These are phyloP conservation scores for Drosophila histrio DNA, from an alignment of 2,888 invertebrate species.

Conservation along the genomic window DNA sequence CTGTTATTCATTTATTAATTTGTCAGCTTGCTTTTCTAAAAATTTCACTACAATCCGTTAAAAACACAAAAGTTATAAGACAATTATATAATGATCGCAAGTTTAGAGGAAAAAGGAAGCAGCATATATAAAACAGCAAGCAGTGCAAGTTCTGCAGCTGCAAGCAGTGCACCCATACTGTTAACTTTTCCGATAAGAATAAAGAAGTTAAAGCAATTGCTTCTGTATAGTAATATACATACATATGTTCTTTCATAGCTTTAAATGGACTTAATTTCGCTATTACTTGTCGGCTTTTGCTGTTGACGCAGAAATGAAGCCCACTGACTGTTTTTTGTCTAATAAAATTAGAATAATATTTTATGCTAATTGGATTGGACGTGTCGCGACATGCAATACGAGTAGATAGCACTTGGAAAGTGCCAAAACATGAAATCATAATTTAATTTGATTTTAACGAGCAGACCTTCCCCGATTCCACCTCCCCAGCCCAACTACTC, in stretches of 20 bases:
- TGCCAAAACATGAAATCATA: constrained; percentile 76
- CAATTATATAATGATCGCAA: background rate
- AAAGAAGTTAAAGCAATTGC: background rate
- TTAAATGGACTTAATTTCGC: background rate
- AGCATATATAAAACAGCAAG: background rate
- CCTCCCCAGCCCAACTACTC: background rate
- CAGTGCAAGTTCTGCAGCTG: background rate
- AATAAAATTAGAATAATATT: constrained; percentile 61
- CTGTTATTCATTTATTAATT: no score
- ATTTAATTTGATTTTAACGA: constrained; percentile 66
- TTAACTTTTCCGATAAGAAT: background rate
- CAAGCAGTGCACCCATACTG: background rate
- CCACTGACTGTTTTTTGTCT: constrained; percentile 53
- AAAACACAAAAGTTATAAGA: background rate
- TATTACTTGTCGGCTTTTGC: constrained; percentile 8
- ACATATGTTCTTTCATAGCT: background rate
- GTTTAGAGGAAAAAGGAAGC: background rate
- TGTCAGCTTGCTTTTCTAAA: no score
- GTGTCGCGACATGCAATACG: constrained; percentile 46
- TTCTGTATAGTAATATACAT: background rate
- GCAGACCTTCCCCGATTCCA: background rate
- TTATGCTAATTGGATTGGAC: constrained; percentile 65
- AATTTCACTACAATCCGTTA: no score
- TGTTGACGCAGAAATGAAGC: constrained; percentile 47
- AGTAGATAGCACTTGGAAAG: constrained; percentile 41